phyloP scores from a whole-genome alignment of 2,888 invertebrate species.

The Andrena marginata region DNA sequence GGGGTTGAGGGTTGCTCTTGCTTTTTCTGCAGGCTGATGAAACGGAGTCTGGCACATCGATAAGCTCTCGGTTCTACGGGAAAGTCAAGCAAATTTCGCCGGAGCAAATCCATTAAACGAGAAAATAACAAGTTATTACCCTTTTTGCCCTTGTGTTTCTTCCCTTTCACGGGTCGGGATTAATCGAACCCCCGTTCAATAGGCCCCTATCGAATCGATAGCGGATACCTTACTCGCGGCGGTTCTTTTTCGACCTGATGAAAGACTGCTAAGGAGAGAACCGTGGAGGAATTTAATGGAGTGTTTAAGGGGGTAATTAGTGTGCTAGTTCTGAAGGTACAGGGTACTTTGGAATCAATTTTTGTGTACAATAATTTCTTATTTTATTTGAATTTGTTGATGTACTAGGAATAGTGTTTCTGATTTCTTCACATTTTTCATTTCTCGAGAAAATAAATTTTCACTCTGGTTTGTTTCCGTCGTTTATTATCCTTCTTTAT shows the following conservation, averaged over 20 bases:
- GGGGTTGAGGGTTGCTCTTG: too few species aligned
- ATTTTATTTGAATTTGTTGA: too few species aligned
- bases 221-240: not conserved
- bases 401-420: too few species aligned
- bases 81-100: not conserved
- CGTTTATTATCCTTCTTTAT: too few species aligned
- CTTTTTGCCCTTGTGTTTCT: not conserved
- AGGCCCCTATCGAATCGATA: not conserved
- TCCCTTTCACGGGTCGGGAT: not conserved
- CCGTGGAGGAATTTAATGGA: not conserved
- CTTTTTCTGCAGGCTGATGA: too few species aligned
- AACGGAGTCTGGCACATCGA: not conserved
- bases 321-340: too few species aligned
- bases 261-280: not conserved
- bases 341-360: too few species aligned
- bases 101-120: not conserved
- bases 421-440: too few species aligned
- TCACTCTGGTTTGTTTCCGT: too few species aligned
- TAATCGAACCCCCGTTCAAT: not conserved
- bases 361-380: too few species aligned
- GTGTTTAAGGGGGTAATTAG: too few species aligned
- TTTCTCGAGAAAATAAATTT: too few species aligned
- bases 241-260: not conserved
- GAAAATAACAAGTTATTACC: constrained; percentile 10
- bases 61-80: constrained; percentile 7